Conservation (phyloP, 1,140 invertebrate genomes). For the Dendroctonus valens region DNA sequence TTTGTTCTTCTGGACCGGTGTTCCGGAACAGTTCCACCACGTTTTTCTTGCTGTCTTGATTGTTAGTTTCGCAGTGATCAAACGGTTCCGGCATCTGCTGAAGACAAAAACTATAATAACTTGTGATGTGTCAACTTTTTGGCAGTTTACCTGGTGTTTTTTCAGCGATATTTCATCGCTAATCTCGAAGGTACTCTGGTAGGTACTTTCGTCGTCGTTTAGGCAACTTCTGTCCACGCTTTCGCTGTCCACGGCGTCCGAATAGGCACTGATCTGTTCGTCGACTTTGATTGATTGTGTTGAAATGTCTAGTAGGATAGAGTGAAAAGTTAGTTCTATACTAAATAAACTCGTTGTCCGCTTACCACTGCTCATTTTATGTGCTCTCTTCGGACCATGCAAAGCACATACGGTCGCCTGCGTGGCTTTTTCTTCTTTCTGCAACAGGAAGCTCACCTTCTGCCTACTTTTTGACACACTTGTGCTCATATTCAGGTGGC, state of each 20-base stretch:
- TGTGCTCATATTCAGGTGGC: conserved; percentile 6
- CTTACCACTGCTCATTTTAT: background rate
- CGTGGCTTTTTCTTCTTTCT: conserved; percentile 27
- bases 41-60: conserved; percentile 13
- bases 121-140: background rate
- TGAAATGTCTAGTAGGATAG: background rate
- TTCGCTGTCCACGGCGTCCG: conserved; percentile 3
- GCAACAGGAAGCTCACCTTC: conserved; percentile 21
- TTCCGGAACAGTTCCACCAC: conserved; percentile 19
- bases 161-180: conserved; percentile 10
- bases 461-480: conserved; percentile 15
- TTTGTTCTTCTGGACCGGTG: background rate
- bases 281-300: conserved; percentile 3
- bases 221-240: conserved; percentile 1
- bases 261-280: conserved; percentile 2
- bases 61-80: too few species aligned
- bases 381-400: conserved; percentile 1
- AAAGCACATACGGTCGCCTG: conserved; percentile 25
- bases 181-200: conserved; percentile 12
- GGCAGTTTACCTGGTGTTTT: conserved; percentile 10
- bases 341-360: background rate
- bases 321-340: background rate
- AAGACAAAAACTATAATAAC: conserved; percentile 4
- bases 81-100: too few species aligned
- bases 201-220: conserved; percentile 2